Conservation (phyloP, 2,888 invertebrate genomes). For the Terebella lapidaria region DNA sequence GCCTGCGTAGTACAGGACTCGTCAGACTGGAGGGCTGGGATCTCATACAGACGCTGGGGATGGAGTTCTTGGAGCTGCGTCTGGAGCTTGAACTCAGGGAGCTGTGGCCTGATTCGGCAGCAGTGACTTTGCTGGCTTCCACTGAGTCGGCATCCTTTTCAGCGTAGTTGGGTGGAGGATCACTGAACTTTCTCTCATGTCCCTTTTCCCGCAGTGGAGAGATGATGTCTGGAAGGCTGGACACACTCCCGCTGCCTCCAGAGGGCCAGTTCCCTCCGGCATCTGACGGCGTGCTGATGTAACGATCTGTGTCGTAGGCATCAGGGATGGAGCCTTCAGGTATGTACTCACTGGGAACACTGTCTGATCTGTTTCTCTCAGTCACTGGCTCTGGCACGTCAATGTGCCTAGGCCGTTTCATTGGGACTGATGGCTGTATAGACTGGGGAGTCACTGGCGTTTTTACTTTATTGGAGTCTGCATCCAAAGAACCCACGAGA, state of each 20-base stretch:
- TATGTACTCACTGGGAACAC: constrained; percentile 16
- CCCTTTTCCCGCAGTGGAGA: background rate
- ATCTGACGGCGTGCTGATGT: constrained; percentile 18
- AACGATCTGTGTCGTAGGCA: constrained; percentile 25
- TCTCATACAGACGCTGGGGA: background rate
- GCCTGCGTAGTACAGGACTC: constrained; percentile 23
- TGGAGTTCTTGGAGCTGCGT: constrained; percentile 5
- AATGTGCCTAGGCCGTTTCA: constrained; percentile 6
- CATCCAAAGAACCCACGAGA: background rate
- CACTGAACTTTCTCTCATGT: constrained; percentile 21
- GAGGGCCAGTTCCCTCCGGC: constrained; percentile 9
- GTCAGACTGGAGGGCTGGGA: constrained; percentile 22
- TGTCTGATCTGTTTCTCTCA: background rate
- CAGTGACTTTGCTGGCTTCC: background rate
- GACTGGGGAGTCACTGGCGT: background rate
- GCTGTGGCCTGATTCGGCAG: background rate
- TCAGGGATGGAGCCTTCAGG: constrained; percentile 24
- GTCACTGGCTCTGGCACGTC: background rate
- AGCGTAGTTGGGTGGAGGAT: constrained; percentile 11
- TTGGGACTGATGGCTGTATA: background rate
- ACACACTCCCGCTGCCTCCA: constrained; percentile 12
- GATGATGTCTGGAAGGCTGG: constrained; percentile 14
- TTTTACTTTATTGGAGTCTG: background rate
- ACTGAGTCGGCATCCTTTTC: background rate
- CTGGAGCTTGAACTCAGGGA: constrained; percentile 1